Base-by-base conservation (phyloP, 2,797 vertebrate genomes). In the Squalus acanthias region DNA sequence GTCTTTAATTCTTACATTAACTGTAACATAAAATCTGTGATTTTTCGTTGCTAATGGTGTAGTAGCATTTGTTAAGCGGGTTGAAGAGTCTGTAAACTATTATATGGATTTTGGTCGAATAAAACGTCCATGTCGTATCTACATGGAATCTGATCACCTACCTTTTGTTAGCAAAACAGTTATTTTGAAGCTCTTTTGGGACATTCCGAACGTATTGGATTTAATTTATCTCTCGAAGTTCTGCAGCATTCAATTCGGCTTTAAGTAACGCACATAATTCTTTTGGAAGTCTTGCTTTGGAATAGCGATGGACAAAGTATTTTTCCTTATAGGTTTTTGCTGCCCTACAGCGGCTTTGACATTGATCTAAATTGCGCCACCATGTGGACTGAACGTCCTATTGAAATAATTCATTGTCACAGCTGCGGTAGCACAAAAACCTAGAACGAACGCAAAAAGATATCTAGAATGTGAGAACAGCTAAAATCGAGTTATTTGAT, bases 331-430 rank as follows among this genome's bases (percentile, higher is more conserved):
- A 72, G 39, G 24, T 74, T 74, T 93, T 95, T 95, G 70, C 70
- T 57, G 94, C 50, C 97, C 97, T 98, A 97, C 97, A 98, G 98
- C 99, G 99, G 98, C 98, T 99, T 99, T 99, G 99, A 99, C 99
- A 99, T 99, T 99, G 99, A 99, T 99, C 99, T 98, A 98, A 98
- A 98, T 97, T 97, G 98, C 99, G 99, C 99, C 99, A 98, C 98
- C 99, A 98, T 98, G 99, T 99, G 99, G 99, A 97, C 96, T 96
- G 85, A 0, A 93, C 8, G 29, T 97, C 96, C 97, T 96, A 72
- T 15, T 76, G 94, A 53, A 95, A 57, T 26, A 76, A 95, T 57
- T 72, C 50, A 76, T 95, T 53, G 67, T 76, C 94, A 95, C 69
- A 57, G 94, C 26, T 95, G 94, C 57, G 39, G 67, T 33, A 29